Percentiles rank a stretch among this genome's conserved stretches.
Evolutionary conservation across 2,113 vertebrate genomes (phyloP).

Genomic region (Cryptoleucopteryx plumbea): DNA sequence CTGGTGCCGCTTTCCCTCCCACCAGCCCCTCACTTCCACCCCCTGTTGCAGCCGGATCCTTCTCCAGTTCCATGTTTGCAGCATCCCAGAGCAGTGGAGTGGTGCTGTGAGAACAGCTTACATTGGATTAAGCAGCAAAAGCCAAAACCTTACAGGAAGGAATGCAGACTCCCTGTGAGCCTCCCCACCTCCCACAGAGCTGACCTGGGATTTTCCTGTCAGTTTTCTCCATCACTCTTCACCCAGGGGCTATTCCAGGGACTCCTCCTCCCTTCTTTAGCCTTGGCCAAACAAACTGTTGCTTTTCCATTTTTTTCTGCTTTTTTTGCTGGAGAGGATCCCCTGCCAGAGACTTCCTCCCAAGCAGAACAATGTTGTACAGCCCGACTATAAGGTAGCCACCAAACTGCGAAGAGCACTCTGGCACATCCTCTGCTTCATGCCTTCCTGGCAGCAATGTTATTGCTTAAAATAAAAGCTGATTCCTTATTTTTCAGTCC

Average conservation of each 20-base stretch:
- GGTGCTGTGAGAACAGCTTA: neutral
- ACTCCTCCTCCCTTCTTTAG: neutral
- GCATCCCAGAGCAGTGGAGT: neutral
- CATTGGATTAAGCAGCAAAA: neutral
- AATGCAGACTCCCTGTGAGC: neutral
- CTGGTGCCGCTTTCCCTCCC: neutral
- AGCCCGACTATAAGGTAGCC: neutral
- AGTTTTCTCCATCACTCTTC: neutral
- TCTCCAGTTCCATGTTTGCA: fast-evolving
- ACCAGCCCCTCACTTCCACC: neutral
- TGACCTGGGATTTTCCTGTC: neutral
- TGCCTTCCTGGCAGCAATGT: neutral
- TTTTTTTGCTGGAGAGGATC: neutral
- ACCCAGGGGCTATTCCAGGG: neutral
- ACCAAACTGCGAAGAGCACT: neutral
- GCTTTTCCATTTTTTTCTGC: neutral
- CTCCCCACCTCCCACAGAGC: neutral
- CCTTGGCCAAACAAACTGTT: neutral
- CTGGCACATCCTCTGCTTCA: neutral
- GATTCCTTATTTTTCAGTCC: neutral
- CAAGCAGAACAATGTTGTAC: neutral
- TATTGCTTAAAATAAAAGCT: neutral
- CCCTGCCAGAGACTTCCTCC: neutral
- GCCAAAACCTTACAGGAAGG: neutral
- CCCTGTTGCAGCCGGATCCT: neutral